phyloP scores from a whole-genome alignment of 2,797 vertebrate species.

The Myotis planiceps region DNA sequence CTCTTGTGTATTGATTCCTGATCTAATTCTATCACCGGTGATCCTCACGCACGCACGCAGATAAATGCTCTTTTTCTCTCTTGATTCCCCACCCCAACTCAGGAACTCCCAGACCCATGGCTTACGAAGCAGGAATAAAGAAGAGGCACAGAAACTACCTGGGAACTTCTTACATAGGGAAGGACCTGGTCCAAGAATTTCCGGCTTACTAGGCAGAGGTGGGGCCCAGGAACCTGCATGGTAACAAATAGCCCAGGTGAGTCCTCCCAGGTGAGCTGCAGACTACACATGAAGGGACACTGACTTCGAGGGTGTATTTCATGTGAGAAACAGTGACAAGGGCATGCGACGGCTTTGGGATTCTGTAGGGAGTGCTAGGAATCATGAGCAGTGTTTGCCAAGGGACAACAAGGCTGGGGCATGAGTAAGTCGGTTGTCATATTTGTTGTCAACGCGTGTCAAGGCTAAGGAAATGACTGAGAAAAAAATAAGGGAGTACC shows the following conservation, averaged over 20 bases:
- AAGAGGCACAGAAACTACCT: neutral
- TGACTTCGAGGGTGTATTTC: neutral
- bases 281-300: neutral
- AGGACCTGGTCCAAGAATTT: neutral
- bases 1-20: neutral
- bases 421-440: neutral
- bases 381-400: neutral
- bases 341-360: neutral
- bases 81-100: neutral
- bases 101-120: neutral
- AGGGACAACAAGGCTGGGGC: neutral
- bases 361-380: neutral
- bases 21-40: slow-evolving; percentile 31
- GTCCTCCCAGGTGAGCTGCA: neutral
- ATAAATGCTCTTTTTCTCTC: neutral
- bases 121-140: neutral
- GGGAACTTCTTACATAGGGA: neutral
- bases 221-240: neutral
- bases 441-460: neutral
- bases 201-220: neutral
- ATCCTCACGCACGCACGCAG: neutral
- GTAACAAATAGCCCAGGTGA: neutral
- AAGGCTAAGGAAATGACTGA: neutral
- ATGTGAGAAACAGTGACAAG: neutral
- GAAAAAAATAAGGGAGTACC: neutral